Evolutionary conservation across 2,888 invertebrate species (phyloP).

Genomic region (Electrophaes corylata): DNA sequence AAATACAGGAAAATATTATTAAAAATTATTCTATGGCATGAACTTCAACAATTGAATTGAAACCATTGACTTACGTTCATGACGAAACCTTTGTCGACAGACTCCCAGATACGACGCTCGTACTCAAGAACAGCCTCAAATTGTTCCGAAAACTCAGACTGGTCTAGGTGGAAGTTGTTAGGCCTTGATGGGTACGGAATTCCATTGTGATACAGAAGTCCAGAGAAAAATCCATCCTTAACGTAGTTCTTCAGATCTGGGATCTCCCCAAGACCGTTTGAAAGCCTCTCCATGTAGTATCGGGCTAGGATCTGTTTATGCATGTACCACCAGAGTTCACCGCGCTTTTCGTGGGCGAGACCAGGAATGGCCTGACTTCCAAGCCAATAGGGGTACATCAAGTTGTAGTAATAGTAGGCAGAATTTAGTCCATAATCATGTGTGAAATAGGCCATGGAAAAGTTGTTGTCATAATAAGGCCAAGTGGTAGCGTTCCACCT

Average conservation of each 20-base stretch:
- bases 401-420: conserved; percentile 85
- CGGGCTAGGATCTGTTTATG: conserved; percentile 88
- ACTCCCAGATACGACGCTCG: conserved; percentile 83
- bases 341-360: conserved; percentile 83
- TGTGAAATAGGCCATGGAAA: conserved; percentile 87
- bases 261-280: conserved; percentile 88
- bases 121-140: conserved; percentile 74
- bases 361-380: conserved; percentile 77
- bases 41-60: neutral
- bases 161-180: conserved; percentile 79
- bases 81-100: conserved; percentile 84
- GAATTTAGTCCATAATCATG: conserved; percentile 89
- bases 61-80: conserved; percentile 61
- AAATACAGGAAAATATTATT: conserved; percentile 5
- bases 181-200: conserved; percentile 86
- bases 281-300: conserved; percentile 90
- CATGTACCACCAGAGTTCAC: conserved; percentile 84
- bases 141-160: conserved; percentile 69
- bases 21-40: neutral
- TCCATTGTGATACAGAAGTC: conserved; percentile 86
- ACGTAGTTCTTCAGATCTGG: conserved; percentile 82
- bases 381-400: conserved; percentile 87
- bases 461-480: conserved; percentile 82
- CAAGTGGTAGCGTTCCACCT: conserved; percentile 86
- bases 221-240: conserved; percentile 86